Base-by-base conservation (phyloP, 2,113 vertebrate genomes). In the Meleagris gallopavo region DNA sequence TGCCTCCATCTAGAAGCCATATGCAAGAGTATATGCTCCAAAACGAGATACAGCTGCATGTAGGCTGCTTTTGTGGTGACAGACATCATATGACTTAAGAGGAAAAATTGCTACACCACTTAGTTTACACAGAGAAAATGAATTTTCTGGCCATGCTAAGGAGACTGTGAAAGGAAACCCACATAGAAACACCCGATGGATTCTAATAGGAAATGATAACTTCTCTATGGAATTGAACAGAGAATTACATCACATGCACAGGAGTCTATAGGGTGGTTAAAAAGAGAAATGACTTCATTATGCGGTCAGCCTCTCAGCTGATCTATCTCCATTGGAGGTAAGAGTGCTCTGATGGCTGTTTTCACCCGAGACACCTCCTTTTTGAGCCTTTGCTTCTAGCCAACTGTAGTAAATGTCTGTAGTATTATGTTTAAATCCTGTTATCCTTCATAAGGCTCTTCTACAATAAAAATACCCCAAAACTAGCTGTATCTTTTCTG, bases 1-100 rank as follows among this genome's bases (percentile, higher is more conserved):
- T 77, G 40, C 86, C 50, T 95, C 57, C 64, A 61, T 75, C 36
- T 78, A 90, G 60, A 89, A 88, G n/a, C 94, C 69, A 62, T 77
- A 88, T 90, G 77, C 61, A 94, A 87, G 54, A 74, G 25, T 60
- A n/a, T 52, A 43, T 45, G 29, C 67, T 89, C 46, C 54, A 69
- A 95, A 92, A 69, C 34, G 83, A 84, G 57, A 88, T 69, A 41
- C 32, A 94, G 76, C 30, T 86, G 65, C 46, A 82, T 36, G 58
- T 66, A 79, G 50, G 43, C 46, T 96, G 54, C 0, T 61, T 27
- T 76, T 92, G 61, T 90, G 17, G 77, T 40, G 32, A 64, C 36
- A 38, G 76, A 86, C 52, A 91, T 88, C 82, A 30, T 40, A 69
- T 10, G 41, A 27, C 40, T 91, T 87, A 36, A 58, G 76, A 82